Evolutionary conservation across 2,888 invertebrate species (phyloP), one percentile per base, ranked within the genome.

Genomic region (Acanthococcus lagerstroemiae): DNA sequence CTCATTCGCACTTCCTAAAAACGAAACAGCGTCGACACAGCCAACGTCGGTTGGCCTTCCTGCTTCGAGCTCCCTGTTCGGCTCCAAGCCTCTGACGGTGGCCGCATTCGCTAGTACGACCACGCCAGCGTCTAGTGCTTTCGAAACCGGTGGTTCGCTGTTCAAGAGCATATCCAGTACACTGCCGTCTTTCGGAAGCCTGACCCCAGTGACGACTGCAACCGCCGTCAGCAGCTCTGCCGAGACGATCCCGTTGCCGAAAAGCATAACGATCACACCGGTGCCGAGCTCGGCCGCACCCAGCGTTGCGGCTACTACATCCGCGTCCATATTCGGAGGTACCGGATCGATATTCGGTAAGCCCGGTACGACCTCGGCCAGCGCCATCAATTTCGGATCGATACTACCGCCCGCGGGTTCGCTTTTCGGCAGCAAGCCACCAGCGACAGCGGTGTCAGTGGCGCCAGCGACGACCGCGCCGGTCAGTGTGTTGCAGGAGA

Each of bases 271-370:
- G 4, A 19, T 15, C 4, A 7, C 46, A 45, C 15, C 46, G 15
- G 46, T 37, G 37, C 7, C 15, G 15, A 37, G 15, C 15, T 9
- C 7, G 7, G 15, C 7, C 37, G 37, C 15, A 15, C 19, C 46
- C 19, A 15, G 4, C 19, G 19, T 15, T 45, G 4, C 15, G 15
- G 46, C 15, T 15, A 45, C 4, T 15, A 15, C 17, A 7, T 5
- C 46, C 4, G 15, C 46, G 15, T 17, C 46, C 15, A 45, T 45
- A 15, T 45, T 45, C 19, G 46, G 46, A 17, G 46, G 46, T 45
- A 45, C 46, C 46, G 46, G 46, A 5, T 52, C 52, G 21, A 52
- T 52, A 19, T 52, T 52, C 19, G 52, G 52, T 19, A 52, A 52
- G 19, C n/a, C 15, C 4, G 15, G 46, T 15, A 17, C 58, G 15